Percentiles rank a stretch among this genome's conserved stretches.
phyloP scores from a whole-genome alignment of 1,140 invertebrate genomes.

The Bombus superbus region DNA sequence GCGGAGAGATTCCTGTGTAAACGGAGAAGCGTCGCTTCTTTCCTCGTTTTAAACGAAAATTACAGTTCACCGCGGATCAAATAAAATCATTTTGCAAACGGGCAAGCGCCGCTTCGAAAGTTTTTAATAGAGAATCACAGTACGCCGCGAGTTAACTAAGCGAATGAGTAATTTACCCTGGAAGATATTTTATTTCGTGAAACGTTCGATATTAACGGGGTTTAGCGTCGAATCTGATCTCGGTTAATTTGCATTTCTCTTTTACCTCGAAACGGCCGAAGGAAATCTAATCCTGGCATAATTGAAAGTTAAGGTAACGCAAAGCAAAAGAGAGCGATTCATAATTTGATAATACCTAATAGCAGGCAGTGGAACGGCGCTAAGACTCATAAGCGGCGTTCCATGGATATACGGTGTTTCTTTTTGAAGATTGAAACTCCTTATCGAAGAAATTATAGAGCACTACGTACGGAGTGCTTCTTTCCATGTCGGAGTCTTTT shows the following conservation, averaged over 20 bases:
- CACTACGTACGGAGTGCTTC: no score
- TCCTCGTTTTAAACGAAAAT: no score
- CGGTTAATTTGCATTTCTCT: slow-evolving; percentile 19
- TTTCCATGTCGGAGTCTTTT: neutral
- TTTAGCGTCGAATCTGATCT: slow-evolving; percentile 1
- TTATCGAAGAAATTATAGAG: neutral
- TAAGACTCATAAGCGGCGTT: neutral
- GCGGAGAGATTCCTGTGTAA: no score
- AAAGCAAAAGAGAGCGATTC: slow-evolving; percentile 12
- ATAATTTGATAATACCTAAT: slow-evolving; percentile 16
- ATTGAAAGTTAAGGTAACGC: slow-evolving; percentile 20
- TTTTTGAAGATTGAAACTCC: neutral
- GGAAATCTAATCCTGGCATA: slow-evolving; percentile 2
- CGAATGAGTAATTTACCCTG: neutral
- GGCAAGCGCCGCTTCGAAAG: no score
- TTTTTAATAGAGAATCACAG: neutral
- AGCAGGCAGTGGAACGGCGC: neutral
- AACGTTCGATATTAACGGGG: neutral
- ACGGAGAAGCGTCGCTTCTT: no score
- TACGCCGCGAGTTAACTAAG: neutral
- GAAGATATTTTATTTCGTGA: neutral
- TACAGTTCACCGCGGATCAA: no score
- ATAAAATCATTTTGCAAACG: no score
- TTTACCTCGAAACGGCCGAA: neutral
- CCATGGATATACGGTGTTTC: neutral